Evolutionary conservation across 2,888 invertebrate species (phyloP), one percentile per base, ranked within the genome.

Genomic region (Brenthis hecate): DNA sequence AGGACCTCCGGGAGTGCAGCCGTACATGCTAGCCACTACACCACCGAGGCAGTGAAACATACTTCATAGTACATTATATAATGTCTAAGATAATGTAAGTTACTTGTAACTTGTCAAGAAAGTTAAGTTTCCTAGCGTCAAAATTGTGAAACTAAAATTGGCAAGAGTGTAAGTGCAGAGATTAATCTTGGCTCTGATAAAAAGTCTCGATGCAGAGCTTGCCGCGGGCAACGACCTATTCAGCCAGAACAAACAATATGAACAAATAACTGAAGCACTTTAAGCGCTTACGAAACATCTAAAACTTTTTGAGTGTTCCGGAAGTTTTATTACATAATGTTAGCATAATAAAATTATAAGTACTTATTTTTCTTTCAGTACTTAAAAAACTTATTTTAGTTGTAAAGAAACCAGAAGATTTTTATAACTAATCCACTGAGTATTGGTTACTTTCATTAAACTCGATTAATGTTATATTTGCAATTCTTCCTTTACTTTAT

Each of bases 141-240:
- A 60, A 70, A 64, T 48, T 56, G 47, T 62, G 32, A 57, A 54
- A 13, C 63, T 47, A 65, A 61, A 68, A 62, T 71, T 71, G 69
- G 69, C 69, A 69, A 60, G 55, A 60, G 55, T 28, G 36, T 63
- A 63, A 68, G 48, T 56, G 56, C 55, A 60, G 58, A 66, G 60
- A 64, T 66, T 60, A 66, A 66, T 71, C 64, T 66, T 58, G 28
- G 55, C 58, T 43, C 28, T 64, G 66, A 70, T 70, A 71, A 66
- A 53, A 66, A 60, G 57, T 60, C 56, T 70, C 32, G 61, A 66
- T 65, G 64, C 68, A 70, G 57, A 64, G 60, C 60, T 74, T 70
- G 76, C 74, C 65, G 69, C 75, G 80, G 81, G 80, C 82, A 79
- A 79, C 77, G 83, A 83, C 83, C 81, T 76, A 80, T 78, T 81